Percentiles rank a stretch among this genome's conserved stretches.
Evolutionary conservation across 2,113 vertebrate genomes (phyloP).

Genomic region (Corythornis vintsioides): DNA sequence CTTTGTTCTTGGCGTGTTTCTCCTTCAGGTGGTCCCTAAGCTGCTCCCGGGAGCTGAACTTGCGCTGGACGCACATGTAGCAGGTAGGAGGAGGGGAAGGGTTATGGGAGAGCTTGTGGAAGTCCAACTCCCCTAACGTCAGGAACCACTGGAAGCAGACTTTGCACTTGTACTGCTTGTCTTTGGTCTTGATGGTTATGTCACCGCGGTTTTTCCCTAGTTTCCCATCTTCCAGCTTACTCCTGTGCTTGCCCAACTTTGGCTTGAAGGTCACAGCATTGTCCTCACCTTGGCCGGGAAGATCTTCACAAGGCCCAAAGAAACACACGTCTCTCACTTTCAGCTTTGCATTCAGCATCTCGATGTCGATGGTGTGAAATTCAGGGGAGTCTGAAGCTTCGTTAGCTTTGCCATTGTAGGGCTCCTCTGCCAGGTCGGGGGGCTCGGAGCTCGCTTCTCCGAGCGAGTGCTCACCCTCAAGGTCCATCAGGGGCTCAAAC

Average conservation of each 20-base stretch:
- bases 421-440: slow-evolving; percentile 64
- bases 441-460: slow-evolving; percentile 54
- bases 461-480: slow-evolving; percentile 60
- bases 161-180: slow-evolving; percentile 93
- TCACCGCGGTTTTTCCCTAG: slow-evolving; percentile 70
- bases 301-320: slow-evolving; percentile 75
- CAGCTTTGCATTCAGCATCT: slow-evolving; percentile 80
- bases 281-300: slow-evolving; percentile 11
- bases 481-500: slow-evolving; percentile 63
- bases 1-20: slow-evolving; percentile 91
- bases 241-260: slow-evolving; percentile 61
- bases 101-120: slow-evolving; percentile 94
- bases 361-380: slow-evolving; percentile 79
- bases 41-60: slow-evolving; percentile 94
- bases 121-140: slow-evolving; percentile 90
- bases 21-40: slow-evolving; percentile 92
- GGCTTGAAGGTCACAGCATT: background rate
- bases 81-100: slow-evolving; percentile 94
- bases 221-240: slow-evolving; percentile 65
- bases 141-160: slow-evolving; percentile 96
- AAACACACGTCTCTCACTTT: slow-evolving; percentile 83
- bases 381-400: slow-evolving; percentile 24
- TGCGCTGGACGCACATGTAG: slow-evolving; percentile 97
- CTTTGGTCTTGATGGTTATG: slow-evolving; percentile 79
- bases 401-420: background rate